Evolutionary conservation across 2,113 vertebrate species (phyloP).

Genomic region (Ammodramus savannarum): DNA sequence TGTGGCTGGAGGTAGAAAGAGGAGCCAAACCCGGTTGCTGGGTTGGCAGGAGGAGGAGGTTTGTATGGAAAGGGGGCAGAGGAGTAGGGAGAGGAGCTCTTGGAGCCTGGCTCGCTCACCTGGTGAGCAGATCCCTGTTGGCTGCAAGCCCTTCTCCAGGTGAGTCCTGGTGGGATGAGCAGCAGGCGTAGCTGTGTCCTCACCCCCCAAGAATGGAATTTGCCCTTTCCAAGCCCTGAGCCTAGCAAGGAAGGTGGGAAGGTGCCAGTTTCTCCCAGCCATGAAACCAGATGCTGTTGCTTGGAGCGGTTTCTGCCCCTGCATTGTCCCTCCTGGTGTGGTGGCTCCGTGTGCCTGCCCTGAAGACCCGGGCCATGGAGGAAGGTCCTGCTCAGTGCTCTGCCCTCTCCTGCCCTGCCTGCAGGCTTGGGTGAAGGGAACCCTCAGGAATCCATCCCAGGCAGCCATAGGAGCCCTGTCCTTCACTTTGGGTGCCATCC

Average conservation of each 20-base stretch:
- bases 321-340: background rate
- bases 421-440: too few species aligned
- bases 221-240: background rate
- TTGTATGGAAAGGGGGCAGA: background rate
- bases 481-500: background rate
- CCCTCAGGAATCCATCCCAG: background rate
- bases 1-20: background rate
- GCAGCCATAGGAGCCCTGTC: background rate
- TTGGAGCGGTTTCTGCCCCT: background rate
- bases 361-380: fast-evolving
- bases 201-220: background rate
- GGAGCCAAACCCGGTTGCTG: fast-evolving
- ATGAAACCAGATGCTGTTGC: fast-evolving
- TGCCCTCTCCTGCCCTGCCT: background rate
- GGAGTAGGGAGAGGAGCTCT: background rate
- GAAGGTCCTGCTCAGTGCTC: fast-evolving
- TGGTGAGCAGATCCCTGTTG: background rate
- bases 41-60: background rate
- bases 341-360: background rate
- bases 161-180: constrained; percentile 11
- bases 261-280: fast-evolving
- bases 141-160: background rate
- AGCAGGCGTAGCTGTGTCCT: background rate
- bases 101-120: background rate
- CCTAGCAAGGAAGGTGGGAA: background rate